A percentile compares a stretch with the other conserved stretches of the same genome.
Evolutionary conservation across 2,113 vertebrate species (phyloP).

Genomic region (Penelope pileata): DNA sequence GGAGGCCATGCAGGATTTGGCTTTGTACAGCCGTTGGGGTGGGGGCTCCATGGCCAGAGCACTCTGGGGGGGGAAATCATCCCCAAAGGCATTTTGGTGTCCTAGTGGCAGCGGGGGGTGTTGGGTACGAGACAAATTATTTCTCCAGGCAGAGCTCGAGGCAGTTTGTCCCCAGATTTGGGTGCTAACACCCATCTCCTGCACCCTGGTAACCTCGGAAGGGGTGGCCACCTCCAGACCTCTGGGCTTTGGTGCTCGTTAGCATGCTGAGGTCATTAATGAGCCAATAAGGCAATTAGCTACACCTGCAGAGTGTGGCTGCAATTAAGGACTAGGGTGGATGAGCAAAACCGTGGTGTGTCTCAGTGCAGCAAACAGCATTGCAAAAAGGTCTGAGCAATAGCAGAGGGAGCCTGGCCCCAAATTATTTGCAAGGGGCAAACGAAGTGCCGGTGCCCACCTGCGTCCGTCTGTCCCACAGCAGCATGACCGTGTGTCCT

Average conservation of each 20-base stretch:
- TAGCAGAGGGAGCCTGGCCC: not conserved
- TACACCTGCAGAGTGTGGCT: not conserved
- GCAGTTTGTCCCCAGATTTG: not conserved
- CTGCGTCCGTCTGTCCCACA: not conserved
- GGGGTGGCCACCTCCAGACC: not conserved
- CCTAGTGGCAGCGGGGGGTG: no score
- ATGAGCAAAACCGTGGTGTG: constrained; percentile 23
- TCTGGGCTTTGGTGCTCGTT: not conserved
- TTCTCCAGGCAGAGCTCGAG: not conserved
- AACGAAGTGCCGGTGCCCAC: not conserved
- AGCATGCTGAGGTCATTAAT: not conserved
- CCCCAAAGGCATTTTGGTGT: no score
- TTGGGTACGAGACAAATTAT: no score
- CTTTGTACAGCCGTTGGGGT: not conserved
- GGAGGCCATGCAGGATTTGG: not conserved
- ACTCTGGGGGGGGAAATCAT: not conserved
- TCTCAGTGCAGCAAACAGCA: not conserved
- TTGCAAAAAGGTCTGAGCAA: not conserved
- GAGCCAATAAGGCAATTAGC: not conserved
- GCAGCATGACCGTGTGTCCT: not conserved
- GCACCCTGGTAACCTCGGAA: rapidly evolving
- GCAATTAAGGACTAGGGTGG: not conserved
- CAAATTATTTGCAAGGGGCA: not conserved
- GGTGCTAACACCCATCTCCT: rapidly evolving
- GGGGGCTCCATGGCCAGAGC: not conserved